Evolutionary conservation across 2,113 vertebrate species (phyloP).

Genomic region (Hypomesus transpacificus): DNA sequence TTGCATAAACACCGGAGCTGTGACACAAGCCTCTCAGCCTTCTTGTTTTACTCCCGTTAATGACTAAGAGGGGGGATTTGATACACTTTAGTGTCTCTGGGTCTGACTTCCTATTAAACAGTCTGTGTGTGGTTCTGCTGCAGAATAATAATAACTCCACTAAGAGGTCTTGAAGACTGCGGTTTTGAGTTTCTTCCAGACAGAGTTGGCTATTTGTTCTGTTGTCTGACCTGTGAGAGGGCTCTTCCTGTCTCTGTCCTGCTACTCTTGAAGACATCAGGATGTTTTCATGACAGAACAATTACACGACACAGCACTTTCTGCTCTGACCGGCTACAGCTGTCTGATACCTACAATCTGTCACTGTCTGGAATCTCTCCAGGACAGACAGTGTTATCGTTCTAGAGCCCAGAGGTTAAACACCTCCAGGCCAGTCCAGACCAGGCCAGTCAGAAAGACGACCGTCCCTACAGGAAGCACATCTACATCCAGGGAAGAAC

Average conservation of each 20-base stretch:
- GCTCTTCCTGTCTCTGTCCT: conserved; percentile 44
- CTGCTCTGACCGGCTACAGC: conserved; percentile 12
- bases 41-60: conserved; percentile 17
- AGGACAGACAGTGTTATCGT: conserved; percentile 34
- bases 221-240: conserved; percentile 39
- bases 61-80: conserved; percentile 30
- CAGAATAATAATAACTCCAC: conserved; percentile 31
- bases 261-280: conserved; percentile 34
- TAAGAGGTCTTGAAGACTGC: conserved; percentile 21
- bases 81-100: conserved; percentile 29
- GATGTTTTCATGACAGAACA: conserved; percentile 37
- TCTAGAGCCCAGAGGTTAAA: conserved; percentile 27
- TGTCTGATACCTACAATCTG: conserved; percentile 31
- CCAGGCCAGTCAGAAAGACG: not conserved
- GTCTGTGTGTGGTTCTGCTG: conserved; percentile 45
- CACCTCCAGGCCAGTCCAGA: conserved; percentile 3
- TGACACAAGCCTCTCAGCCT: conserved; percentile 8
- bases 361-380: conserved; percentile 38
- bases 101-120: conserved; percentile 38
- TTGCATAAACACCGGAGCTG: not conserved
- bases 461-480: conserved; percentile 27
- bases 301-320: conserved; percentile 30
- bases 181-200: not conserved
- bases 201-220: conserved; percentile 31
- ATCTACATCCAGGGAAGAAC: conserved; percentile 14